phyloP scores from a whole-genome alignment of 2,113 vertebrate genomes.

The Corythaixoides concolor region DNA sequence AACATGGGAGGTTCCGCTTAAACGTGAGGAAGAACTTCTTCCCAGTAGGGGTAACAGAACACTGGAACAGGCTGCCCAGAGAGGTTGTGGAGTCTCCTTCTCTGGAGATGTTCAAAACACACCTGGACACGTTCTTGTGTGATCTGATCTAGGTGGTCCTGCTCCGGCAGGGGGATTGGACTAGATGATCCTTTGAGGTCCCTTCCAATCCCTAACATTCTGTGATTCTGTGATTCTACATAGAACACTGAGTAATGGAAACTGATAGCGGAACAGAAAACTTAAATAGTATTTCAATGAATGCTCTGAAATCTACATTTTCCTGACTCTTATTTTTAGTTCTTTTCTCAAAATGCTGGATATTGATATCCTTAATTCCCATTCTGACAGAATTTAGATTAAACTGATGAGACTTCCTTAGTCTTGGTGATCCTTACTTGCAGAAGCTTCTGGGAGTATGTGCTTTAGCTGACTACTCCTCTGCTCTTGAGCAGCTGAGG shows the following conservation, averaged over 20 bases:
- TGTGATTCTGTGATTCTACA: no score
- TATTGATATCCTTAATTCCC: background rate
- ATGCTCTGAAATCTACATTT: background rate
- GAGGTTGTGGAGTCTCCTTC: no score
- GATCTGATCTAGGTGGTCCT: no score
- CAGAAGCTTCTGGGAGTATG: background rate
- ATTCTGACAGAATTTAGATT: background rate
- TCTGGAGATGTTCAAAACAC: no score
- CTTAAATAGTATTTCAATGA: background rate
- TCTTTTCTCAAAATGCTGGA: background rate
- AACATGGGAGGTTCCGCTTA: no score
- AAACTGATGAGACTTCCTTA: background rate
- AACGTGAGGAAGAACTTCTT: no score
- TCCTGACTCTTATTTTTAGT: background rate
- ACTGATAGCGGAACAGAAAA: background rate
- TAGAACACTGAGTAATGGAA: background rate
- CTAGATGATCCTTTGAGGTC: no score
- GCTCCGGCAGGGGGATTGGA: no score
- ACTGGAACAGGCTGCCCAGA: no score
- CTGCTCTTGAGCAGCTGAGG: background rate
- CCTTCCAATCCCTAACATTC: no score
- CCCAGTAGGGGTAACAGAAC: no score
- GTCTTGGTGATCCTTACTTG: background rate
- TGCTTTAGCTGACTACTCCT: background rate
- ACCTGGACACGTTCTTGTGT: no score